These are phyloP conservation scores for Cylas formicarius DNA, from an alignment of 1,140 invertebrate genomes.

Conservation along the genomic window DNA sequence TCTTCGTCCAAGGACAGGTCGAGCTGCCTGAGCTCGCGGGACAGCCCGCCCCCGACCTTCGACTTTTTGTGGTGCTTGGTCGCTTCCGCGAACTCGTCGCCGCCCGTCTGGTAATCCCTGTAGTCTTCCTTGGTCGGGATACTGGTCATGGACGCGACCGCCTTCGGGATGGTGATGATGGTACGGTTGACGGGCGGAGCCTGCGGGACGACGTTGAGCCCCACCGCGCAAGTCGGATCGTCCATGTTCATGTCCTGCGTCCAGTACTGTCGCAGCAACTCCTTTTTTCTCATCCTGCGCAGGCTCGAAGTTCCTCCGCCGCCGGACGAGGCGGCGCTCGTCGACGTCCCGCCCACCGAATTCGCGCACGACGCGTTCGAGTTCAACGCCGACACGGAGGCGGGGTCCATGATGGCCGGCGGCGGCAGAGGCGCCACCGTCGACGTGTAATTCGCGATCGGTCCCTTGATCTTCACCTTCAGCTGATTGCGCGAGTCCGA, in stretches of 20 bases:
- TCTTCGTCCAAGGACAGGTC: conserved; percentile 44
- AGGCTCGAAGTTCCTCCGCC: conserved; percentile 56
- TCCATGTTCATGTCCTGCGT: conserved; percentile 81
- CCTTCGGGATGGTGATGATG: conserved; percentile 77
- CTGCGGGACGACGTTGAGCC: conserved; percentile 47
- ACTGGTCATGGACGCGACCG: conserved; percentile 76
- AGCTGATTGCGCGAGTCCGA: conserved; percentile 73
- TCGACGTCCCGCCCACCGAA: conserved; percentile 21
- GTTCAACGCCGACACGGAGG: conserved; percentile 13
- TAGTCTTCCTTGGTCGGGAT: conserved; percentile 80
- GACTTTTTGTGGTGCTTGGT: conserved; percentile 64
- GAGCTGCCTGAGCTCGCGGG: conserved; percentile 51
- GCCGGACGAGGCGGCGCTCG: conserved; percentile 23
- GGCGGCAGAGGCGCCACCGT: conserved; percentile 47
- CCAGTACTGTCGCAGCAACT: conserved; percentile 75
- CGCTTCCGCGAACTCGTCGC: conserved; percentile 53
- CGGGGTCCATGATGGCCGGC: conserved; percentile 37
- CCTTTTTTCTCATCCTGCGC: conserved; percentile 82
- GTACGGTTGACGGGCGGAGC: conserved; percentile 60
- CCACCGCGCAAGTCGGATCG: conserved; percentile 46
- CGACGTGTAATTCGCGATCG: conserved; percentile 68
- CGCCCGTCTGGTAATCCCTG: conserved; percentile 47
- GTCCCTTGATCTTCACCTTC: conserved; percentile 86
- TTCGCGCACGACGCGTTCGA: conserved; percentile 16
- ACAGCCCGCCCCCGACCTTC: conserved; percentile 40